A percentile compares a stretch with the other conserved stretches of the same genome.
These are phyloP conservation scores for Odontothrips loti DNA, from an alignment of 2,888 invertebrate species.

Conservation along the genomic window DNA sequence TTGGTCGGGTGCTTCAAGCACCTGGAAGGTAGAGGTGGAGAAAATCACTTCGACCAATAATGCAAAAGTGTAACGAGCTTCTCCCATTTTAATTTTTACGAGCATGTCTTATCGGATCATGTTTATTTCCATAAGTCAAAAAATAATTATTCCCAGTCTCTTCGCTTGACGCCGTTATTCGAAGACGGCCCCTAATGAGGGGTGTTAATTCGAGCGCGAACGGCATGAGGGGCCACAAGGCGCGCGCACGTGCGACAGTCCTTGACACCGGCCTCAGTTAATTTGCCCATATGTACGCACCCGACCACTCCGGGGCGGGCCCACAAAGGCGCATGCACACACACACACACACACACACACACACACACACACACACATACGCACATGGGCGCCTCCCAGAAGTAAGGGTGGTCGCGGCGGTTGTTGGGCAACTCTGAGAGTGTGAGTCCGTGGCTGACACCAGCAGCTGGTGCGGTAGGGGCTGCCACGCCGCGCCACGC, in stretches of 20 bases:
- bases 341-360: neutral
- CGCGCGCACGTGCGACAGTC: neutral
- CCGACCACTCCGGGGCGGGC: neutral
- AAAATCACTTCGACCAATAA: too few species aligned
- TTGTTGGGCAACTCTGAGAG: constrained; percentile 1
- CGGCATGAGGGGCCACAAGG: neutral
- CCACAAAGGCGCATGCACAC: neutral
- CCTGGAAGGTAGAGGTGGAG: too few species aligned
- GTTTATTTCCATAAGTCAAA: too few species aligned
- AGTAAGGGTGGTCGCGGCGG: neutral
- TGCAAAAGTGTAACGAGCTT: too few species aligned
- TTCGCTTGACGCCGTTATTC: too few species aligned
- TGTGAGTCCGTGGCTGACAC: constrained; percentile 15
- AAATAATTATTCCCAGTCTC: too few species aligned
- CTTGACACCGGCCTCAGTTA: constrained; percentile 11
- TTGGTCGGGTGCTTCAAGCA: too few species aligned
- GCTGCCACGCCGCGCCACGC: neutral
- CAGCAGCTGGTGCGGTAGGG: neutral
- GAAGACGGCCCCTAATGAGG: too few species aligned
- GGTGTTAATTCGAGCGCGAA: too few species aligned
- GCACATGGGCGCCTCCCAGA: neutral
- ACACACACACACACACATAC: neutral
- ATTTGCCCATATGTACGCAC: neutral
- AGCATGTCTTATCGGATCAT: too few species aligned
- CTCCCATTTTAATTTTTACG: too few species aligned